Percentiles rank a stretch among this genome's conserved stretches.
These are phyloP conservation scores for Prunella himalayana DNA, from an alignment of 2,113 vertebrate species.

Conservation along the genomic window DNA sequence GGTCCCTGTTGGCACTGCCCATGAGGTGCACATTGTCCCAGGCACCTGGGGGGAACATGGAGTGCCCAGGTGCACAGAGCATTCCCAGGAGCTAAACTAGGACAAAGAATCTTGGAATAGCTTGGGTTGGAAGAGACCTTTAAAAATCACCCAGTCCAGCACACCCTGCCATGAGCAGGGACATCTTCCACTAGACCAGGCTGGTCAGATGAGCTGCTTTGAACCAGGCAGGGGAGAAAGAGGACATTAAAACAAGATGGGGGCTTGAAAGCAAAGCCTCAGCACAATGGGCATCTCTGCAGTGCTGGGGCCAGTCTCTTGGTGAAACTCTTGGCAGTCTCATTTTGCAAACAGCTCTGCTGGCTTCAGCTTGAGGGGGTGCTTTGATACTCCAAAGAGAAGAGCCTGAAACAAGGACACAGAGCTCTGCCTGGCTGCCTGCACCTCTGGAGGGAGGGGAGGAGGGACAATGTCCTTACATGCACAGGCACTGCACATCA, in stretches of 20 bases:
- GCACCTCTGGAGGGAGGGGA: background rate
- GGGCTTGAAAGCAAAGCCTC: background rate
- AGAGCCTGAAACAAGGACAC: background rate
- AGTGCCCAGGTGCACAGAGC: background rate
- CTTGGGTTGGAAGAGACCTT: background rate
- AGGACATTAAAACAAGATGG: background rate
- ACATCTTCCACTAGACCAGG: too few relatives aligned
- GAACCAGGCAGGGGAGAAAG: background rate
- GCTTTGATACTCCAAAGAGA: background rate
- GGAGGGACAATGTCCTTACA: background rate
- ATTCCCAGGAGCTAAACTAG: background rate
- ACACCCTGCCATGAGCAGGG: background rate
- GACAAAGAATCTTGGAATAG: background rate
- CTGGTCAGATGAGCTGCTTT: background rate
- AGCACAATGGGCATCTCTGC: background rate
- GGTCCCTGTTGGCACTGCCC: background rate
- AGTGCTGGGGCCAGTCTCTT: background rate
- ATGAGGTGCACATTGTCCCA: background rate
- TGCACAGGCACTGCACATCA: background rate
- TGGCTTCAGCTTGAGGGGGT: background rate
- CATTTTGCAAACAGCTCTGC: background rate
- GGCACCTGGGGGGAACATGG: background rate
- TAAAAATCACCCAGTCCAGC: background rate
- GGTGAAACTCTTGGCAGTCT: fast-evolving
- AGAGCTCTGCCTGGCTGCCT: background rate